These are phyloP conservation scores for Mastomys natalensis DNA, from an alignment of 2,113 vertebrate species.

Conservation along the genomic window DNA sequence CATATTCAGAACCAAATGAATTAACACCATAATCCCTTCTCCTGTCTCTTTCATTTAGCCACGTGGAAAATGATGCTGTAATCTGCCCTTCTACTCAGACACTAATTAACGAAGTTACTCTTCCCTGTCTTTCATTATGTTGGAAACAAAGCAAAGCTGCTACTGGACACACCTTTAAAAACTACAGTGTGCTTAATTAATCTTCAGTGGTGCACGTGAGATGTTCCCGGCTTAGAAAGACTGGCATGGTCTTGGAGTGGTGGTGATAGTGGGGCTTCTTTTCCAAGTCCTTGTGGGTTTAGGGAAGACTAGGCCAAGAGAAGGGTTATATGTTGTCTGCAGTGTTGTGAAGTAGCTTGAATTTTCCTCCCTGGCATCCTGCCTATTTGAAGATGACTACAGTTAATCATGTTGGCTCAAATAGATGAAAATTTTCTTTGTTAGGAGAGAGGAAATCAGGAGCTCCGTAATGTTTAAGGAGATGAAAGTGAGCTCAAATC, in stretches of 20 bases:
- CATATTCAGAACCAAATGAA: conserved; percentile 77
- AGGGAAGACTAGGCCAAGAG: background rate
- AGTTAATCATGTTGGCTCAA: background rate
- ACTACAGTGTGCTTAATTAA: background rate
- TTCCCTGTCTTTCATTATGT: conserved; percentile 55
- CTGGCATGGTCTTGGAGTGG: background rate
- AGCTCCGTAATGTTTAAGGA: background rate
- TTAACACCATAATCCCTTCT: conserved; percentile 70
- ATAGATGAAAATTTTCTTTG: background rate
- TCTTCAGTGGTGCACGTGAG: background rate
- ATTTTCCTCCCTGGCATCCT: background rate
- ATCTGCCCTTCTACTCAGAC: conserved; percentile 68
- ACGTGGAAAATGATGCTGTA: conserved; percentile 64
- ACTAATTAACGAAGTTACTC: conserved; percentile 71
- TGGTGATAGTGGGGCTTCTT: background rate
- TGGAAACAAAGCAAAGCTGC: conserved; percentile 34
- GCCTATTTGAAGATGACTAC: background rate
- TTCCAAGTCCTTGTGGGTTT: background rate
- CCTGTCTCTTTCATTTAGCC: conserved; percentile 41
- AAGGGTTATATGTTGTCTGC: background rate
- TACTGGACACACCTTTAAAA: conserved; percentile 50
- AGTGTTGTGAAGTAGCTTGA: background rate
- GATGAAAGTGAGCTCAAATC: background rate
- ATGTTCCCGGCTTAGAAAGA: background rate
- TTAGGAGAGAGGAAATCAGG: background rate